Evolutionary conservation across 2,113 vertebrate species (phyloP).

Genomic region (Heterotis niloticus): DNA sequence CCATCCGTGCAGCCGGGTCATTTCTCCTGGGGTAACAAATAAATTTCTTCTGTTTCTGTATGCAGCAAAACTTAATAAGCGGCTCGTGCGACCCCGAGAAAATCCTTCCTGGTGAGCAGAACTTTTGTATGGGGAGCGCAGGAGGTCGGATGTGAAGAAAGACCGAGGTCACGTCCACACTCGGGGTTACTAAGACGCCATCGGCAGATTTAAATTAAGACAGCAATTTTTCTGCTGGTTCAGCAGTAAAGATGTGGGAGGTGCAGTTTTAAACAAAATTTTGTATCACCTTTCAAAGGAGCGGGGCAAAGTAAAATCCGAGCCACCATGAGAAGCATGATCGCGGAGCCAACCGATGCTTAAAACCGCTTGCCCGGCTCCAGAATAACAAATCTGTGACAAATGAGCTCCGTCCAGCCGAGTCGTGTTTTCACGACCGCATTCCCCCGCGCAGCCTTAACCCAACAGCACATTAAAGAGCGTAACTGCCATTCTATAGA

Average conservation of each 20-base stretch:
- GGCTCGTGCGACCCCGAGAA: too few species aligned
- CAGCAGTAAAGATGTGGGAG: background rate
- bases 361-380: background rate
- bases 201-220: too few species aligned
- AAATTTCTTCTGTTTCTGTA: too few species aligned
- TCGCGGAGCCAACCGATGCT: background rate
- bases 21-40: too few species aligned
- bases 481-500: constrained; percentile 54
- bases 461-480: constrained; percentile 60
- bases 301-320: background rate
- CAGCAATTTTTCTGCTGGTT: too few species aligned
- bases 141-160: too few species aligned
- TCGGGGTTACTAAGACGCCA: too few species aligned
- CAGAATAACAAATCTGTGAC: constrained; percentile 22
- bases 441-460: constrained; percentile 37
- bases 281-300: background rate
- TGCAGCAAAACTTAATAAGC: too few species aligned
- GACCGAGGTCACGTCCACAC: too few species aligned
- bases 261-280: background rate
- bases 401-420: constrained; percentile 19
- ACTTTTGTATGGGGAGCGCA: too few species aligned
- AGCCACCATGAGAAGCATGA: background rate
- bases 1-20: too few species aligned
- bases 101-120: too few species aligned
- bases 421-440: constrained; percentile 28